Percentiles rank a stretch among this genome's conserved stretches.
Evolutionary conservation across 2,888 invertebrate genomes (phyloP).

Genomic region (Clivina fossor): DNA sequence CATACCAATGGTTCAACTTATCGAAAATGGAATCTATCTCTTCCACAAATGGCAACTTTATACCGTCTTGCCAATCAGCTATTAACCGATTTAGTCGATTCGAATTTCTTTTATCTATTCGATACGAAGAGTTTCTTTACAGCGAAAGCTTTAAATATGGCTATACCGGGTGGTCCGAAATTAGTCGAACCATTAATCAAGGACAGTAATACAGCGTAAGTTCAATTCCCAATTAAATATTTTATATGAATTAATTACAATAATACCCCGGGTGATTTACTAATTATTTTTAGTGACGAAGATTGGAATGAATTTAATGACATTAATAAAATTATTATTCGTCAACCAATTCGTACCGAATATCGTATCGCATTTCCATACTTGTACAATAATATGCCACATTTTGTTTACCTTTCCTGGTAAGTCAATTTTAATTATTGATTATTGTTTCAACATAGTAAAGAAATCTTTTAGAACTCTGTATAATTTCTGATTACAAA

Average conservation of each 20-base stretch:
- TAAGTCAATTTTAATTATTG: conserved; percentile 55
- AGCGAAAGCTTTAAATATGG: conserved; percentile 98
- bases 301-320: conserved; percentile 99
- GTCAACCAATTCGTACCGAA: conserved; percentile 97
- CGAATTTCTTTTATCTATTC: conserved; percentile 98
- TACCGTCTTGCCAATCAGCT: conserved; percentile 97
- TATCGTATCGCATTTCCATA: conserved; percentile 99
- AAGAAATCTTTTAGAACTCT: too few species aligned
- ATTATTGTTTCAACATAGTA: too few species aligned
- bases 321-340: conserved; percentile 98
- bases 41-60: conserved; percentile 97
- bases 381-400: conserved; percentile 97
- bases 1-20: conserved; percentile 96
- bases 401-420: conserved; percentile 98
- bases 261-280: too few species aligned
- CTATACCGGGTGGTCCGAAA: conserved; percentile 99
- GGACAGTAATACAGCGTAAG: conserved; percentile 90
- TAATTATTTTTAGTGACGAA: conserved; percentile 74
- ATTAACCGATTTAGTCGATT: conserved; percentile 95
- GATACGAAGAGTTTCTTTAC: conserved; percentile 99
- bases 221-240: too few species aligned
- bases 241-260: too few species aligned
- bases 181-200: conserved; percentile 99
- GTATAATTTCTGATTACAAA: too few species aligned
- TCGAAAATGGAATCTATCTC: conserved; percentile 90